Conservation (phyloP, 2,888 invertebrate species). For the Diloba caeruleocephala region DNA sequence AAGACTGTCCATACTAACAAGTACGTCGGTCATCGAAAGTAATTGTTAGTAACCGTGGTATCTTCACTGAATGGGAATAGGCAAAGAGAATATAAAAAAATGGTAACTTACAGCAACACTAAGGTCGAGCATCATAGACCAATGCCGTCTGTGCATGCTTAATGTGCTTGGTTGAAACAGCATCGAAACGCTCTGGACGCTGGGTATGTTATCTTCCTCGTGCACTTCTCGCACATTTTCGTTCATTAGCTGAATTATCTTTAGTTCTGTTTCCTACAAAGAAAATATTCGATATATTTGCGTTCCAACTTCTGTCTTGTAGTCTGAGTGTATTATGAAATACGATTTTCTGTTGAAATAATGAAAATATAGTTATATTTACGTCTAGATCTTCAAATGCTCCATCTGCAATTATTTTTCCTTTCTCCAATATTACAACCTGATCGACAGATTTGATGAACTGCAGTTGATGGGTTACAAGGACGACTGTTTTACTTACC, state of each 20-base stretch:
- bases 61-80: too few relatives aligned
- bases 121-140: slow-evolving; percentile 71
- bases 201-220: slow-evolving; percentile 64
- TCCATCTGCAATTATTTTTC: slow-evolving; percentile 75
- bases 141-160: slow-evolving; percentile 70
- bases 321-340: too few relatives aligned
- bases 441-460: slow-evolving; percentile 92
- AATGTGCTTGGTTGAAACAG: slow-evolving; percentile 65
- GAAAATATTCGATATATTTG: background rate
- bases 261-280: slow-evolving; percentile 70
- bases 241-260: slow-evolving; percentile 78
- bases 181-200: slow-evolving; percentile 55
- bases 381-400: slow-evolving; percentile 77
- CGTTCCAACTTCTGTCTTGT: background rate
- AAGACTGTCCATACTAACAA: too few relatives aligned
- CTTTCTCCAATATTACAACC: slow-evolving; percentile 82
- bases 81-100: background rate
- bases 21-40: too few relatives aligned
- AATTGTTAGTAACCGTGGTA: too few relatives aligned
- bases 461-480: slow-evolving; percentile 96
- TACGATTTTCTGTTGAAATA: too few relatives aligned
- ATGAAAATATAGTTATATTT: slow-evolving; percentile 39
- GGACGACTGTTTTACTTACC: slow-evolving; percentile 91
- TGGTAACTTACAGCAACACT: slow-evolving; percentile 65
- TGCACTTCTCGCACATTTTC: slow-evolving; percentile 74